A percentile compares a stretch with the other conserved stretches of the same genome.
These are phyloP conservation scores for Latheticus oryzae DNA, from an alignment of 2,888 invertebrate genomes.

Conservation along the genomic window DNA sequence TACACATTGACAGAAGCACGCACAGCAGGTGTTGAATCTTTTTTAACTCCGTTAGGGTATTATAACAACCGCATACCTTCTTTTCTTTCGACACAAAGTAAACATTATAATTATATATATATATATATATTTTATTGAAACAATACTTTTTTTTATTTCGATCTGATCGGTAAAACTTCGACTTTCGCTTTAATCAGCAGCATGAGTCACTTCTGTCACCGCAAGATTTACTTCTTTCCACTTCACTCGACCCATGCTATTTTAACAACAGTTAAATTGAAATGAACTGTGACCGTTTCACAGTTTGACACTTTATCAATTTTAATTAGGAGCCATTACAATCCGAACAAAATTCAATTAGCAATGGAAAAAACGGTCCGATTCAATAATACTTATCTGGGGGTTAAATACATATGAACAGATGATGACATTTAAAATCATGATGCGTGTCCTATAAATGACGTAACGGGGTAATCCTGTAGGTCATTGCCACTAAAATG, in stretches of 20 bases:
- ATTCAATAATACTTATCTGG: too few species aligned
- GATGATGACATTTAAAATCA: conserved; percentile 32
- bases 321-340: conserved; percentile 25
- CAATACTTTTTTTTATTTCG: too few species aligned
- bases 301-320: conserved; percentile 36
- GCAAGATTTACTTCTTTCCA: conserved; percentile 14
- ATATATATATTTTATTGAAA: too few species aligned
- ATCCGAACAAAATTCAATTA: conserved; percentile 25
- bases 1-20: too few species aligned
- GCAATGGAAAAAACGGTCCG: conserved; percentile 17
- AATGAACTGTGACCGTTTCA: conserved; percentile 29
- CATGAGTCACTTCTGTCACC: conserved; percentile 14
- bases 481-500: conserved; percentile 31
- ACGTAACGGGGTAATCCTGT: conserved; percentile 34
- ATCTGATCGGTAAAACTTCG: too few species aligned
- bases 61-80: too few species aligned
- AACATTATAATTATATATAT: too few species aligned
- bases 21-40: too few species aligned
- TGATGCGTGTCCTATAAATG: conserved; percentile 28
- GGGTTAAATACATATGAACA: conserved; percentile 18
- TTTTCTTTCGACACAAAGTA: too few species aligned
- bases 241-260: conserved; percentile 1
- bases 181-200: too few species aligned
- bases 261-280: conserved; percentile 23
- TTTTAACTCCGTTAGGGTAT: too few species aligned